Percentiles rank a stretch among this genome's conserved stretches.
phyloP scores from a whole-genome alignment of 1,140 invertebrate species.

The Vanessa atalanta region DNA sequence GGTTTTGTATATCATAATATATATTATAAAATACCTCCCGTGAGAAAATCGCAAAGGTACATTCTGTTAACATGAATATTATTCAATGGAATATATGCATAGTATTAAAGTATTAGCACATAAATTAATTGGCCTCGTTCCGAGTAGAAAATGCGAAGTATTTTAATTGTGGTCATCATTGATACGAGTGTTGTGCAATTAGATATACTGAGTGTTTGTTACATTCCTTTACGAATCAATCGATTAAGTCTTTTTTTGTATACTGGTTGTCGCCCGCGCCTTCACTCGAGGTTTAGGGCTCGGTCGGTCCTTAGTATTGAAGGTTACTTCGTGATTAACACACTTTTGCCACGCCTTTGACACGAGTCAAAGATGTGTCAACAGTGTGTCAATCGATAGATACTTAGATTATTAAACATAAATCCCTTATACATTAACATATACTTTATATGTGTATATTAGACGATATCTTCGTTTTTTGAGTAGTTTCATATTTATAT shows the following conservation, averaged over 20 bases:
- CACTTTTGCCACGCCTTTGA: no score
- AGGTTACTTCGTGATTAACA: no score
- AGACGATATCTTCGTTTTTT: no score
- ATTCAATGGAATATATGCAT: conserved; percentile 5
- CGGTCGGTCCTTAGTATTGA: no score
- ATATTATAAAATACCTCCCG: neutral
- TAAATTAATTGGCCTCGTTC: neutral
- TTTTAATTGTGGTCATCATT: conserved; percentile 12
- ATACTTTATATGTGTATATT: no score
- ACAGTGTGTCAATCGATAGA: no score
- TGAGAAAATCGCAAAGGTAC: conserved; percentile 2
- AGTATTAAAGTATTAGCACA: neutral
- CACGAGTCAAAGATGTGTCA: no score
- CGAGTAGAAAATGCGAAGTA: neutral
- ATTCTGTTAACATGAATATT: conserved; percentile 2
- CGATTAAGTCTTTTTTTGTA: neutral
- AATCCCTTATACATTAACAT: no score
- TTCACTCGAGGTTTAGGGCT: no score
- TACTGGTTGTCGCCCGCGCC: neutral
- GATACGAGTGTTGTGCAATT: neutral
- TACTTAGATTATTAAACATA: no score
- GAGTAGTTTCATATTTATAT: no score
- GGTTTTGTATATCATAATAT: no score
- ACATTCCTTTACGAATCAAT: neutral
- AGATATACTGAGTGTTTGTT: neutral